phyloP scores from a whole-genome alignment of 2,797 vertebrate genomes.

The Cirrhinus molitorella region DNA sequence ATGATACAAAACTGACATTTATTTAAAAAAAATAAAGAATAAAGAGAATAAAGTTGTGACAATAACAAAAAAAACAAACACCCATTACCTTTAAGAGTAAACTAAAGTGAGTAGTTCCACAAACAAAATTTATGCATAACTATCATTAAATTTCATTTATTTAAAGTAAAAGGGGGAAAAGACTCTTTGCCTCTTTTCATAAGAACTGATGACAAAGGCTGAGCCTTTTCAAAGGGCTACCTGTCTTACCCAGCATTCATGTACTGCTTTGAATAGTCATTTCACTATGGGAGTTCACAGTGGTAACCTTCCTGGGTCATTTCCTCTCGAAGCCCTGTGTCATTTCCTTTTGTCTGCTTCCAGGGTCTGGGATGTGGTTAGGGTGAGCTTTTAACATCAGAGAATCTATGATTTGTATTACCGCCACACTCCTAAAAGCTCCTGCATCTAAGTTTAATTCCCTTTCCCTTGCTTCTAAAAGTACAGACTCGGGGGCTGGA shows the following conservation, averaged over 20 bases:
- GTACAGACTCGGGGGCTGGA: conserved; percentile 5
- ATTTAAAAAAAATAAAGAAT: not conserved
- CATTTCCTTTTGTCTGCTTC: conserved; percentile 42
- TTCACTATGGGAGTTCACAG: conserved; percentile 37
- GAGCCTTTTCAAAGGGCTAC: not conserved
- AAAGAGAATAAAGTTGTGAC: not conserved
- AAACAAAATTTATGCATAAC: not conserved
- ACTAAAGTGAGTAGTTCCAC: not conserved
- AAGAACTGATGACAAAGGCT: not conserved
- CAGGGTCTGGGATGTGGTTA: conserved; percentile 46
- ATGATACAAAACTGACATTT: not conserved
- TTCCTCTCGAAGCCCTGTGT: conserved; percentile 37
- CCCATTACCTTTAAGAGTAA: not conserved
- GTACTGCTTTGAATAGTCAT: conserved; percentile 30
- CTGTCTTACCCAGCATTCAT: conserved; percentile 27
- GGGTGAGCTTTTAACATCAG: conserved; percentile 45
- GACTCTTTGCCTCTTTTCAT: not conserved
- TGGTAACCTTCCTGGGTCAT: conserved; percentile 42
- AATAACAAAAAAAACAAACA: not conserved
- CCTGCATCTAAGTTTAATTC: conserved; percentile 51
- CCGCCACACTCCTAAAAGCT: conserved; percentile 43
- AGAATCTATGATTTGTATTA: conserved; percentile 57
- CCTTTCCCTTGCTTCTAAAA: conserved; percentile 51
- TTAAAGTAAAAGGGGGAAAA: not conserved
- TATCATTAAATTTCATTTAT: not conserved